These are phyloP conservation scores for Tragelaphus imberbis DNA, from an alignment of 2,113 vertebrate species.

Conservation along the genomic window DNA sequence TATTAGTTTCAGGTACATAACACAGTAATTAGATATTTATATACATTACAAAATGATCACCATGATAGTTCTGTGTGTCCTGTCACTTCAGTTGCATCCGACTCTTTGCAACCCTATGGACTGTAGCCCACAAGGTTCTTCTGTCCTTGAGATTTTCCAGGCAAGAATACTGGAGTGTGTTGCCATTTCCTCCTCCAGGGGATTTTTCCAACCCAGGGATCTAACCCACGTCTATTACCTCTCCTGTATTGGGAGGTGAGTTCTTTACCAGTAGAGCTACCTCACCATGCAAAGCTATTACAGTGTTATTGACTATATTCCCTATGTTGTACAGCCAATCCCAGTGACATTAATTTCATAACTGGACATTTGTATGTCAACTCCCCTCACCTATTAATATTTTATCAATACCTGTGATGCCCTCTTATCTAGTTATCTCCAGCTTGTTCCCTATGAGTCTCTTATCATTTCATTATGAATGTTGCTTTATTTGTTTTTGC, in stretches of 20 bases:
- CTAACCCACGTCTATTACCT: fast-evolving
- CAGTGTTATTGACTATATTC: neutral
- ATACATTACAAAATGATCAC: neutral
- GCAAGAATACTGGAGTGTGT: neutral
- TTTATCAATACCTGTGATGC: neutral
- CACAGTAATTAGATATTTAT: neutral
- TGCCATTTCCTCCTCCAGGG: neutral
- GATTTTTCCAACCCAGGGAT: neutral
- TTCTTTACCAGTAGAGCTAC: neutral
- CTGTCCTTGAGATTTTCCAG: neutral
- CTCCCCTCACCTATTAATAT: neutral
- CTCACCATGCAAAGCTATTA: neutral
- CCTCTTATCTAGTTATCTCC: neutral
- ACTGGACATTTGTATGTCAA: neutral
- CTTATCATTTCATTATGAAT: neutral
- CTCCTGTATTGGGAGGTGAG: neutral
- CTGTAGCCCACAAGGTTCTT: neutral
- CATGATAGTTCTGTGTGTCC: neutral
- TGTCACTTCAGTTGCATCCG: neutral
- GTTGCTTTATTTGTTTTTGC: neutral
- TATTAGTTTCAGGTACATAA: neutral
- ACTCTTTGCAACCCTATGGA: neutral
- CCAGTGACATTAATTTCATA: neutral
- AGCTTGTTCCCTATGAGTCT: neutral
- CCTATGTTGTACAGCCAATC: neutral